These are phyloP conservation scores for Corythucha ciliata DNA, from an alignment of 2,888 invertebrate species.

Conservation along the genomic window DNA sequence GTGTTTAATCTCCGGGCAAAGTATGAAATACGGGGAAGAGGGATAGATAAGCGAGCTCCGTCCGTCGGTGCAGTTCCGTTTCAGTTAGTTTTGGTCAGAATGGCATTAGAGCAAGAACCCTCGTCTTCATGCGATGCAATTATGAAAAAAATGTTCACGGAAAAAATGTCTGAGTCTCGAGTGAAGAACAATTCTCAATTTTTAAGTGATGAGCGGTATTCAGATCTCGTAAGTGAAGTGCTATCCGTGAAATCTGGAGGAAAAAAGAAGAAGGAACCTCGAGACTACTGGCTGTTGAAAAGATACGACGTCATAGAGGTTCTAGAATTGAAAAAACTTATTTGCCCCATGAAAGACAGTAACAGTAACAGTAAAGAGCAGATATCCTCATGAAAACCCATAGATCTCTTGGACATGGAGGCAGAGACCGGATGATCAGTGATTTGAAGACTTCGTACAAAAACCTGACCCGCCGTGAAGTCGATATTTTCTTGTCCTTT, in stretches of 20 bases:
- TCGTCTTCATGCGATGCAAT: no score
- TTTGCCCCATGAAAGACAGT: slow-evolving; percentile 7
- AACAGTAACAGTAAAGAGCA: not conserved
- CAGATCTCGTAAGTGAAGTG: not conserved
- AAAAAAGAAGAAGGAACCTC: no score
- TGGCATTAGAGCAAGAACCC: no score
- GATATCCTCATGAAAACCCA: slow-evolving; percentile 9
- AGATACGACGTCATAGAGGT: slow-evolving; percentile 11
- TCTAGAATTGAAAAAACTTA: no score
- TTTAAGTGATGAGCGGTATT: slow-evolving; percentile 12
- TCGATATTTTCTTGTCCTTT: slow-evolving; percentile 11
- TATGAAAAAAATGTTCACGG: slow-evolving; percentile 2
- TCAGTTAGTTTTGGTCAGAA: no score
- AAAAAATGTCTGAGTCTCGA: slow-evolving; percentile 8
- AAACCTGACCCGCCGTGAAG: slow-evolving; percentile 14
- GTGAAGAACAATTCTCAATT: slow-evolving; percentile 7
- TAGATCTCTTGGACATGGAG: slow-evolving; percentile 9
- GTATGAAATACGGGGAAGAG: slow-evolving; percentile 5
- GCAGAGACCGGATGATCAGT: slow-evolving; percentile 13
- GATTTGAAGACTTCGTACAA: slow-evolving; percentile 12
- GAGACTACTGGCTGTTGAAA: slow-evolving; percentile 9
- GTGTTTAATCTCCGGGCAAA: not conserved
- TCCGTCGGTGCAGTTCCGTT: no score
- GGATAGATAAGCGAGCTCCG: no score
- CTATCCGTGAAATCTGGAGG: no score